These are phyloP conservation scores for Drosophila subquinaria DNA, from an alignment of 2,888 invertebrate genomes.

Conservation along the genomic window DNA sequence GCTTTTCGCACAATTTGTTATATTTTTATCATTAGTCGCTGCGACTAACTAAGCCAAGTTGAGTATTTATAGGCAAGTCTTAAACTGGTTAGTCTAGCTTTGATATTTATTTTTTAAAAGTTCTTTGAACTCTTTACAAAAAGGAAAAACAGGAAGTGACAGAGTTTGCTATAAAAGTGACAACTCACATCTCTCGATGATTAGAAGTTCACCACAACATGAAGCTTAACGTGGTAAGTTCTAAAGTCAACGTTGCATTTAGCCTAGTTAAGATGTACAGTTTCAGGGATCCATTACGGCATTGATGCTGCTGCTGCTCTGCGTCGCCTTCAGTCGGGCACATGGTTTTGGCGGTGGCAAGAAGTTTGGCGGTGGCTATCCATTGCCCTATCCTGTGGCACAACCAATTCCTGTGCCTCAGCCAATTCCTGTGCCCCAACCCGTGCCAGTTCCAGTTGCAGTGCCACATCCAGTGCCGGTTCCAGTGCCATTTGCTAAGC, in stretches of 20 bases:
- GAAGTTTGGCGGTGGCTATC: constrained; percentile 70
- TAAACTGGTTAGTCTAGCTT: constrained; percentile 58
- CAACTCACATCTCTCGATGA: constrained; percentile 9
- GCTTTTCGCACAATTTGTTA: constrained; percentile 68
- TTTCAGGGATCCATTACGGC: constrained; percentile 39
- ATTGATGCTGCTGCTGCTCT: constrained; percentile 49
- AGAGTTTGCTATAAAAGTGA: constrained; percentile 62
- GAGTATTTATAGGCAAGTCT: constrained; percentile 34
- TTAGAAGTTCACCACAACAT: constrained; percentile 63
- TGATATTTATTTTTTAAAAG: constrained; percentile 30
- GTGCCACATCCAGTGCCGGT: constrained; percentile 56
- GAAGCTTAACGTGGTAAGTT: constrained; percentile 57
- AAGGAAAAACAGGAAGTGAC: constrained; percentile 73
- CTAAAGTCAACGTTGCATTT: background rate
- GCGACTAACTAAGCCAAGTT: constrained; percentile 59
- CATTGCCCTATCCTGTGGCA: constrained; percentile 62
- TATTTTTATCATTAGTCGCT: constrained; percentile 60
- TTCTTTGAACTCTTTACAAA: constrained; percentile 69
- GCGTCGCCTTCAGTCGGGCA: constrained; percentile 18
- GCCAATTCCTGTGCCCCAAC: constrained; percentile 42
- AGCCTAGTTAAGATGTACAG: background rate
- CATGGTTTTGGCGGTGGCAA: constrained; percentile 74
- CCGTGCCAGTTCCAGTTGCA: constrained; percentile 43
- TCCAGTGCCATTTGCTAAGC: constrained; percentile 53
- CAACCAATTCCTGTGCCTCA: constrained; percentile 67